Conservation (phyloP, 2,797 vertebrate species). For the Fistularia tabacaria region DNA sequence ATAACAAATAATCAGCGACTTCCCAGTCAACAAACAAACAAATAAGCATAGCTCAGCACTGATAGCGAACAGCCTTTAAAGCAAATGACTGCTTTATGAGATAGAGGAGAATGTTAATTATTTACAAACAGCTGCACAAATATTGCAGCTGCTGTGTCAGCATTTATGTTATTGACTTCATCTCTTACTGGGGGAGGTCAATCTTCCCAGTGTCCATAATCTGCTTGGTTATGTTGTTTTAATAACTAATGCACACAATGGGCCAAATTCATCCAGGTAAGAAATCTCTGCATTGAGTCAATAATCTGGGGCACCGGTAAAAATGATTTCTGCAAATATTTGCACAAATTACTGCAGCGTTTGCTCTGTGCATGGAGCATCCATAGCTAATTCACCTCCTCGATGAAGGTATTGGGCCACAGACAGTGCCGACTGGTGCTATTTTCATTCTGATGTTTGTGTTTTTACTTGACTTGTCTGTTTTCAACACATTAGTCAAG, state of each 20-base stretch:
- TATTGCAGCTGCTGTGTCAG: slow-evolving; percentile 12
- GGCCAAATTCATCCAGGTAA: slow-evolving; percentile 22
- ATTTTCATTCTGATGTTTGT: too few relatives aligned
- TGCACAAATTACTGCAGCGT: too few relatives aligned
- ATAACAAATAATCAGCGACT: too few relatives aligned
- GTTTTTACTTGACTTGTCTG: too few relatives aligned
- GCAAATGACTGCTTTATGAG: slow-evolving; percentile 4
- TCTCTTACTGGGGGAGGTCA: neutral
- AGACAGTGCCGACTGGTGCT: too few relatives aligned
- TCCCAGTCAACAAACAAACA: too few relatives aligned
- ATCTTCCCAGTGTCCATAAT: slow-evolving; percentile 6
- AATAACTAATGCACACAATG: slow-evolving; percentile 28
- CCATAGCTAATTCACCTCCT: neutral
- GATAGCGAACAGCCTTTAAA: too few relatives aligned
- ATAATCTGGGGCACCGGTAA: neutral
- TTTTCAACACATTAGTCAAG: too few relatives aligned
- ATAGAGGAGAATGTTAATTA: slow-evolving; percentile 21
- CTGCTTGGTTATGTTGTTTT: slow-evolving; percentile 22
- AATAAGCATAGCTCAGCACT: too few relatives aligned
- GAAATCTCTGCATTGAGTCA: slow-evolving; percentile 2
- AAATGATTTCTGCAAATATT: slow-evolving; percentile 1
- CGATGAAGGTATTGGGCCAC: too few relatives aligned
- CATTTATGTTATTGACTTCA: slow-evolving; percentile 10
- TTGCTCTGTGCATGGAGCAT: neutral
- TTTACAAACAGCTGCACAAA: slow-evolving; percentile 16